Percentiles rank a stretch among this genome's conserved stretches.
Evolutionary conservation across 1,140 invertebrate genomes (phyloP).

Genomic region (Mercenaria mercenaria): DNA sequence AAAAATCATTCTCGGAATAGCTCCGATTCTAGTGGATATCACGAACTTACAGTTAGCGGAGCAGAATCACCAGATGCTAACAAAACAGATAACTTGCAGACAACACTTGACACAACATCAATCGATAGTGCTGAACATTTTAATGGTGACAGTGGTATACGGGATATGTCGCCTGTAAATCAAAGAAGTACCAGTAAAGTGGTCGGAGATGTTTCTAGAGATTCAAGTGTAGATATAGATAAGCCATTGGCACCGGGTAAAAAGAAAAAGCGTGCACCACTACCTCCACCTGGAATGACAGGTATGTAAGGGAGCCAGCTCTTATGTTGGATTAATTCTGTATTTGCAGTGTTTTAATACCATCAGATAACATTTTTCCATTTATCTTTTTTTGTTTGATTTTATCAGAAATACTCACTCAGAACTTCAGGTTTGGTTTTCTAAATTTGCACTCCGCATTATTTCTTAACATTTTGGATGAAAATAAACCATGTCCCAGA

Average conservation of each 20-base stretch:
- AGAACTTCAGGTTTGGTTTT: too few relatives aligned
- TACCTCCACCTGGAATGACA: conserved; percentile 73
- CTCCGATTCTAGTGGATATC: conserved; percentile 92
- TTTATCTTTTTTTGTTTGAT: too few relatives aligned
- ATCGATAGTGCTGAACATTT: conserved; percentile 78
- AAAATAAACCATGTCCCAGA: too few relatives aligned
- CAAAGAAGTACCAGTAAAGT: conserved; percentile 42
- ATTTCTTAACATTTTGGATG: too few relatives aligned
- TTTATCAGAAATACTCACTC: too few relatives aligned
- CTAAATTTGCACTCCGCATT: too few relatives aligned
- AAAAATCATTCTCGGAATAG: conserved; percentile 90
- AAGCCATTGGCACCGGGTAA: conserved; percentile 56
- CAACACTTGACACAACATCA: conserved; percentile 77
- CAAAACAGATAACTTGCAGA: conserved; percentile 73
- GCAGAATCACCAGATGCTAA: conserved; percentile 83
- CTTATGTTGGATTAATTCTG: not conserved
- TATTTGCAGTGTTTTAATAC: not conserved
- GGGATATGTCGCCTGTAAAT: conserved; percentile 71
- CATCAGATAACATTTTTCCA: too few relatives aligned
- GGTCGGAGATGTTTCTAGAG: not conserved
- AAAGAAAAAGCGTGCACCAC: conserved; percentile 79
- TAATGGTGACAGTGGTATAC: conserved; percentile 76
- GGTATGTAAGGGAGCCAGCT: conserved; percentile 23
- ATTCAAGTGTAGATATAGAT: conserved; percentile 45
- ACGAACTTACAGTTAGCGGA: conserved; percentile 91